A percentile compares a stretch with the other conserved stretches of the same genome.
Evolutionary conservation across 53 echinoderm and acorn worm genomes (phyloP).

Genomic region (Echinometra lucunter): DNA sequence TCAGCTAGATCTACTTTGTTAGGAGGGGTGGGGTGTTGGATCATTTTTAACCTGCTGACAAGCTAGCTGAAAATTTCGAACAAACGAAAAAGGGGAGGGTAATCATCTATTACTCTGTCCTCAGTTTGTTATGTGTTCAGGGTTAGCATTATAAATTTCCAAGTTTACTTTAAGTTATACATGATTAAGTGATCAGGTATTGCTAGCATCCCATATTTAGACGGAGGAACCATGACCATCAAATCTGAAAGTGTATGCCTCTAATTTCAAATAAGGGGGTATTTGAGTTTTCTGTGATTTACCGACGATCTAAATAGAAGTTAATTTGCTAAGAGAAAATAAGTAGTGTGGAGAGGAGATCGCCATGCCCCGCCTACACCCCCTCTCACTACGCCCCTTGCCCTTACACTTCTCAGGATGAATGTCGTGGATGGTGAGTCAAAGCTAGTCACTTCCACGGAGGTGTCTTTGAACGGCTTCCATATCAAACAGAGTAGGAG

Average conservation of each 20-base stretch:
- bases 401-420: not conserved
- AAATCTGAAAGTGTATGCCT: too few species aligned
- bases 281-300: not conserved
- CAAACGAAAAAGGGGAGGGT: not conserved
- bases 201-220: too few species aligned
- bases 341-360: too few species aligned
- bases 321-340: not conserved
- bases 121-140: too few species aligned
- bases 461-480: conserved; percentile 2
- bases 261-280: too few species aligned
- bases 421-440: not conserved
- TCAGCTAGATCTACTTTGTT: not conserved
- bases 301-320: not conserved
- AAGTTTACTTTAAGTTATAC: too few species aligned
- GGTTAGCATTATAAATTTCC: too few species aligned
- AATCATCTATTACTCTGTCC: too few species aligned
- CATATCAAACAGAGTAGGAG: not conserved
- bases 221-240: too few species aligned
- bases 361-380: not conserved
- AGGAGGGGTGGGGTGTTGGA: not conserved
- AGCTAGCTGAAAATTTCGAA: not conserved
- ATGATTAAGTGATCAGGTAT: too few species aligned
- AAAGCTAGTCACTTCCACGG: conserved; percentile 29
- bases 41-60: too few species aligned
- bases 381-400: not conserved